Evolutionary conservation across 2,113 vertebrate genomes (phyloP).

Genomic region (Equus quagga): DNA sequence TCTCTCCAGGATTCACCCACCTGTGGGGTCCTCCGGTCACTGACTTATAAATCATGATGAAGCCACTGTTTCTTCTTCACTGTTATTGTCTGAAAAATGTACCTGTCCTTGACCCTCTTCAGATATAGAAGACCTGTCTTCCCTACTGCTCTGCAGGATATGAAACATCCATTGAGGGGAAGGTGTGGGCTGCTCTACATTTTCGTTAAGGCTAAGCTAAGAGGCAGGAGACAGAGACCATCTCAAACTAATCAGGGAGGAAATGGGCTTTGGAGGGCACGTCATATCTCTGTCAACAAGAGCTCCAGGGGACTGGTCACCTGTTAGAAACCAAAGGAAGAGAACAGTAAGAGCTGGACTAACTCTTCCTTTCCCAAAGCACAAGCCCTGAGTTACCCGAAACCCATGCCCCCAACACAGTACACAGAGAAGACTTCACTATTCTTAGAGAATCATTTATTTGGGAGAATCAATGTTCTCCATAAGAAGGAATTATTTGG

Average conservation of each 20-base stretch:
- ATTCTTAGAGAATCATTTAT: slow-evolving; percentile 26
- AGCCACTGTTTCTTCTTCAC: not conserved
- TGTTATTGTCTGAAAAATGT: not conserved
- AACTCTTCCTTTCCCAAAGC: not conserved
- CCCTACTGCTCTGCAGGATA: not conserved
- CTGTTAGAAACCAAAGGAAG: not conserved
- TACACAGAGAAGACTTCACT: not conserved
- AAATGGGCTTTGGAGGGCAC: not conserved
- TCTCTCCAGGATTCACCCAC: not conserved
- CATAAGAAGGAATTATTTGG: not conserved
- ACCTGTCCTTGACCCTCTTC: not conserved
- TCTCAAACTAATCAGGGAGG: not conserved
- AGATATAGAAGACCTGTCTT: not conserved
- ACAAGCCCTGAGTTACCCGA: not conserved
- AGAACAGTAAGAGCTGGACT: not conserved
- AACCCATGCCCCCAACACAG: not conserved
- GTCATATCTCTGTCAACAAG: not conserved
- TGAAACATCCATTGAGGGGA: not conserved
- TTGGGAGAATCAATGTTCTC: not conserved
- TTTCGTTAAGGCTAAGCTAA: not conserved
- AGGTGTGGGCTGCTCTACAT: too few species aligned
- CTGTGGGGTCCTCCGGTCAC: not conserved
- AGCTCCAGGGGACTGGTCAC: not conserved
- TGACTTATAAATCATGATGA: not conserved
- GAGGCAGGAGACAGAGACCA: not conserved